These are phyloP conservation scores for Scomber scombrus DNA, from an alignment of 2,113 vertebrate species.

Conservation along the genomic window DNA sequence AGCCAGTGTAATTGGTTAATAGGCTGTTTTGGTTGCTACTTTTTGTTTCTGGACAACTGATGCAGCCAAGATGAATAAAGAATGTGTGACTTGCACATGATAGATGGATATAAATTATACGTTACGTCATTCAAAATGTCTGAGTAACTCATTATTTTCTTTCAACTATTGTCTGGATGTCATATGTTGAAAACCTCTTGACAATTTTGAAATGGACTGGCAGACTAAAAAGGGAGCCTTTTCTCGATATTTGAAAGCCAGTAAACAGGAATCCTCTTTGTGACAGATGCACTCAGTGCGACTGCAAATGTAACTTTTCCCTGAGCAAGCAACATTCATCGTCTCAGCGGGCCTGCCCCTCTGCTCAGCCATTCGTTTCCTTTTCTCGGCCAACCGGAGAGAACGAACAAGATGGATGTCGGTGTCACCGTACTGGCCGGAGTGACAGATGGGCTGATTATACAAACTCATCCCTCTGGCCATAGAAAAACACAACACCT, in stretches of 20 bases:
- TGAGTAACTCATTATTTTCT: slow-evolving; percentile 36
- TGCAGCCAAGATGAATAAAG: slow-evolving; percentile 4
- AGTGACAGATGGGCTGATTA: slow-evolving; percentile 82
- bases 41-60: background rate
- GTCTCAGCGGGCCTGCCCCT: slow-evolving; percentile 60
- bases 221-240: slow-evolving; percentile 5
- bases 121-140: slow-evolving; percentile 9
- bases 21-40: slow-evolving; percentile 2
- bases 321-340: slow-evolving; percentile 66
- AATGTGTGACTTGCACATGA: slow-evolving; percentile 18
- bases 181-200: slow-evolving; percentile 12
- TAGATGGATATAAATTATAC: slow-evolving; percentile 33
- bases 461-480: slow-evolving; percentile 69
- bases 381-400: slow-evolving; percentile 52
- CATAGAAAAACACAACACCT: slow-evolving; percentile 68
- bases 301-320: slow-evolving; percentile 70
- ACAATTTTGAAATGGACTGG: slow-evolving; percentile 2
- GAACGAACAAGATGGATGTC: slow-evolving; percentile 76
- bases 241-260: slow-evolving; percentile 6
- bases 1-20: slow-evolving; percentile 33
- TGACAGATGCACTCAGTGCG: slow-evolving; percentile 56
- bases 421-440: slow-evolving; percentile 62
- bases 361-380: slow-evolving; percentile 48
- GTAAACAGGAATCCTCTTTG: slow-evolving; percentile 39
- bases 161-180: slow-evolving; percentile 21